Evolutionary conservation across 1,140 invertebrate genomes (phyloP), one percentile per base, ranked within the genome.

Genomic region (Bactericera cockerelli): DNA sequence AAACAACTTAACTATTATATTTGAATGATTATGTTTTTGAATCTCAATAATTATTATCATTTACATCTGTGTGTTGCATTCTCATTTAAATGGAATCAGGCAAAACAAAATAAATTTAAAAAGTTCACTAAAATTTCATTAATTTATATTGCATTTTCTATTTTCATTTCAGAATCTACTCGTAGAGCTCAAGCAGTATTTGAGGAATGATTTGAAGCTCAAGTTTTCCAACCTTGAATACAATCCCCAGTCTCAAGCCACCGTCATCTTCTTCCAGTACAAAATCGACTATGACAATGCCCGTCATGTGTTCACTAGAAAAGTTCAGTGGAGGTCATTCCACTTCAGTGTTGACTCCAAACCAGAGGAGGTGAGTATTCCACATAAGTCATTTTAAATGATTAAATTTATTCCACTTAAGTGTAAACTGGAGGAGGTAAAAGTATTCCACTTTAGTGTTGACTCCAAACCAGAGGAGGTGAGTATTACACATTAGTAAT

Each of bases 171-270:
- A 49, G 42, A 49, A 49, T 49, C 42, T 49, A 4, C 42, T 49
- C 8, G 42, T 49, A 6, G 42, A 49, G 42, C 19, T 49, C 4
- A 49, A 49, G 22, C 42, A 49, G 22, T 49, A 49, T 49, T 49
- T 49, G 42, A 49, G 42, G 22, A 49, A 49, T 49, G 42, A 49
- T 49, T 49, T 49, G 42, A 49, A 22, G 22, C 22, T 49, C n/a
- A 49, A 49, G 22, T 49, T 49, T 22, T 49, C 42, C 4, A 49
- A 49, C 42, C 22, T 49, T 8, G 42, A 49, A n/a, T 49, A 49
- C 19, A 49, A 49, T 49, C n/a, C 42, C 8, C n/a, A 49, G 22
- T 19, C 42, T 19, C 42, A 49, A 22, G 42, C 42, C 8, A 49
- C 42, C 3, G n/a, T 49, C n/a, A 49, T 49, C 19, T 49, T 49